phyloP scores from a whole-genome alignment of 2,113 vertebrate species.

The Mionectes macconnelli region DNA sequence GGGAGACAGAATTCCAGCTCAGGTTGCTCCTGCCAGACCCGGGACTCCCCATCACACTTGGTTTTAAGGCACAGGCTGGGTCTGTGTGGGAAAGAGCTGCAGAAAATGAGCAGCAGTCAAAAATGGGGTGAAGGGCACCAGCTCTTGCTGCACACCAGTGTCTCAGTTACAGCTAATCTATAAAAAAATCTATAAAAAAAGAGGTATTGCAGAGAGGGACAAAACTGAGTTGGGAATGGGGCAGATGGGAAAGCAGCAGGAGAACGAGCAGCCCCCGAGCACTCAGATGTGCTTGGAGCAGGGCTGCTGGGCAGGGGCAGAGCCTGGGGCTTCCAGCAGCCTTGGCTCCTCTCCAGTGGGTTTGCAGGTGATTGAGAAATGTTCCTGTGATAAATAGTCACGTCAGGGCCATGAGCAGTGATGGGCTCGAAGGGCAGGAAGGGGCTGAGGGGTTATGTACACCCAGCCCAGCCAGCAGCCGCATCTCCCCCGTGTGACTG shows the following conservation, averaged over 20 bases:
- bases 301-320: not conserved
- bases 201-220: not conserved
- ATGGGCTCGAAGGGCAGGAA: not conserved
- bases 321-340: not conserved
- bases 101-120: not conserved
- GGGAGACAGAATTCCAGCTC: not conserved
- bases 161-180: not conserved
- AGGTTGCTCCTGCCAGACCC: not conserved
- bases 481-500: fast-evolving
- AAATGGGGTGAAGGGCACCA: fast-evolving
- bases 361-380: not conserved
- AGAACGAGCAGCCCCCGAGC: not conserved
- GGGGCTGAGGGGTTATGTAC: not conserved
- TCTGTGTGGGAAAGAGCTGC: not conserved
- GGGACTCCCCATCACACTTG: not conserved
- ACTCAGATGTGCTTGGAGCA: not conserved
- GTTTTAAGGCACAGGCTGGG: not conserved
- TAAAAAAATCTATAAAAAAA: not conserved
- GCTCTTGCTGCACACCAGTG: fast-evolving
- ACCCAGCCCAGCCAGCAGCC: not conserved
- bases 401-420: not conserved
- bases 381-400: not conserved
- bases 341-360: not conserved
- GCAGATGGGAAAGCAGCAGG: not conserved
- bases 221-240: not conserved